Conservation (phyloP, 2,888 invertebrate species). For the Ennomos quercinarius region DNA sequence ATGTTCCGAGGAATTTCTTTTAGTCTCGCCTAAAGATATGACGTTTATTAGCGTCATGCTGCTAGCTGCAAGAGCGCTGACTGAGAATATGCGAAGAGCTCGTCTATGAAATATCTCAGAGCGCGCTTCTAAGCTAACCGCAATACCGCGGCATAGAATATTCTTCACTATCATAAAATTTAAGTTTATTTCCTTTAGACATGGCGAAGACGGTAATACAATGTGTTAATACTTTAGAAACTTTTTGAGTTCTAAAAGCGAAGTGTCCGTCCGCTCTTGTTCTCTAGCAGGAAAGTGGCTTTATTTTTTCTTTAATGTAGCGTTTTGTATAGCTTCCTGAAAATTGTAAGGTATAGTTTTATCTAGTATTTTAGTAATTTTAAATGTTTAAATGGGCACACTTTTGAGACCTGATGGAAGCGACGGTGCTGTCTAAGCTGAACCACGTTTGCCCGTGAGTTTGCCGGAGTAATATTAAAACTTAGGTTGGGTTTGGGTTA, state of each 20-base stretch:
- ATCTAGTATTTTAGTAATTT: neutral
- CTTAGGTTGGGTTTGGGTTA: too few species aligned
- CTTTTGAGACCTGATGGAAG: too few species aligned
- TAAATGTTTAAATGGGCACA: too few species aligned
- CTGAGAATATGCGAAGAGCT: slow-evolving; percentile 44
- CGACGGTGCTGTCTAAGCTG: too few species aligned
- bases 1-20: slow-evolving; percentile 35
- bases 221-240: slow-evolving; percentile 35
- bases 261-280: slow-evolving; percentile 32
- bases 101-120: slow-evolving; percentile 41
- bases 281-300: slow-evolving; percentile 26
- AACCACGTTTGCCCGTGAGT: too few species aligned
- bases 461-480: too few species aligned
- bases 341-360: slow-evolving; percentile 6
- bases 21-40: slow-evolving; percentile 42
- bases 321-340: slow-evolving; percentile 9
- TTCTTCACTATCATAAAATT: slow-evolving; percentile 47
- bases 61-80: slow-evolving; percentile 27
- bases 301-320: slow-evolving; percentile 29
- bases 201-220: slow-evolving; percentile 31
- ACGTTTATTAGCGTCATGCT: slow-evolving; percentile 50
- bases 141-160: slow-evolving; percentile 26
- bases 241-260: slow-evolving; percentile 27
- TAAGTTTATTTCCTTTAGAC: slow-evolving; percentile 41
- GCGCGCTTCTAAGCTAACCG: slow-evolving; percentile 19